A percentile compares a stretch with the other conserved stretches of the same genome.
These are phyloP conservation scores for Sinopyrophorus schimmeli DNA, from an alignment of 2,888 invertebrate species.

Conservation along the genomic window DNA sequence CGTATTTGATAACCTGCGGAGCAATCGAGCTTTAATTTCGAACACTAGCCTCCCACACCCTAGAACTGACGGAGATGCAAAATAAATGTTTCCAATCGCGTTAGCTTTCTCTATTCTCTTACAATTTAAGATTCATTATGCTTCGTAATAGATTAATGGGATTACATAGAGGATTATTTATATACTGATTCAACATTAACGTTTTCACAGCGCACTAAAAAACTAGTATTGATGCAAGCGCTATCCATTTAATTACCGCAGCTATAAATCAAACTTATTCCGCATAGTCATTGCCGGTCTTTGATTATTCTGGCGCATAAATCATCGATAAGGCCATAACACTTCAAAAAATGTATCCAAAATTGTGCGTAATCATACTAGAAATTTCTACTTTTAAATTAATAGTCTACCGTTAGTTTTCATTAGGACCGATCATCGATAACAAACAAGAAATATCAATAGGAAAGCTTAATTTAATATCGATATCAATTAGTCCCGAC, in stretches of 20 bases:
- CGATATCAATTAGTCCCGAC: conserved; percentile 10
- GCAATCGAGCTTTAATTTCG: conserved; percentile 6
- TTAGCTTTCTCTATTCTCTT: conserved; percentile 8
- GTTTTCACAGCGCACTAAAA: conserved; percentile 18
- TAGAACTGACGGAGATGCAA: conserved; percentile 13
- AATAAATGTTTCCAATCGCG: conserved; percentile 19
- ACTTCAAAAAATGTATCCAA: conserved; percentile 17
- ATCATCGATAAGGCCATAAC: conserved; percentile 18
- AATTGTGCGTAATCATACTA: no score
- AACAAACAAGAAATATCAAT: no score
- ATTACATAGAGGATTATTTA: conserved; percentile 23
- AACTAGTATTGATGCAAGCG: conserved; percentile 21
- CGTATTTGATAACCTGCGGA: no score
- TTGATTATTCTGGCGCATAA: conserved; percentile 20
- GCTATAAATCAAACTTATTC: conserved; percentile 24
- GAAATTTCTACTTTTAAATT: no score
- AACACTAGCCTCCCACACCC: background rate
- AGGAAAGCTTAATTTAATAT: conserved; percentile 15
- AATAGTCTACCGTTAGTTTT: no score
- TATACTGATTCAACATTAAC: conserved; percentile 18
- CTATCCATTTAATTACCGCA: conserved; percentile 21
- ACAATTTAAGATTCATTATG: conserved; percentile 22
- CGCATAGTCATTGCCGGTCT: conserved; percentile 23
- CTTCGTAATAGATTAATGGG: conserved; percentile 21
- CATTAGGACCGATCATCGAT: no score